Percentiles rank a stretch among this genome's conserved stretches.
Conservation (phyloP, 2,797 vertebrate species). For the Podarcis lilfordi region DNA sequence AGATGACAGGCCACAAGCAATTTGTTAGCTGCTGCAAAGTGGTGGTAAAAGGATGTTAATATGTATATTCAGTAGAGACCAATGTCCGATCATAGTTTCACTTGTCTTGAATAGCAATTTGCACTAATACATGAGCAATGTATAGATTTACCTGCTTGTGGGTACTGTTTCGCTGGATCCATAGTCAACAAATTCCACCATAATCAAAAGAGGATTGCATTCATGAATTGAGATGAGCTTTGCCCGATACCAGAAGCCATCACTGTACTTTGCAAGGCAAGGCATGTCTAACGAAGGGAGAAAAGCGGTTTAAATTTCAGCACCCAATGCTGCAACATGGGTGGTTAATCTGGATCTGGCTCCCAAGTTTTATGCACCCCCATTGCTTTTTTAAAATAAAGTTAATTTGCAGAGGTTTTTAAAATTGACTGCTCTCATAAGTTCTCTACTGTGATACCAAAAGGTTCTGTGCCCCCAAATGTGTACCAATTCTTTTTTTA, state of each 20-base stretch:
- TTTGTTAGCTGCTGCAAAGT: neutral
- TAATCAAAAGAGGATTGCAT: slow-evolving; percentile 79
- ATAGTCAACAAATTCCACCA: slow-evolving; percentile 92
- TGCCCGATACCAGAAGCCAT: slow-evolving; percentile 88
- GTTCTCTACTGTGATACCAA: no score
- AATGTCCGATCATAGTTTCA: neutral
- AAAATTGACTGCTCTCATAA: no score
- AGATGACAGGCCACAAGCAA: neutral
- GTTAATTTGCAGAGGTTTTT: no score
- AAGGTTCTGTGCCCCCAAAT: no score
- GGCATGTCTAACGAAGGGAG: slow-evolving; percentile 80
- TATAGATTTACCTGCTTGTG: slow-evolving; percentile 79
- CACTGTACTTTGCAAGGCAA: slow-evolving; percentile 90
- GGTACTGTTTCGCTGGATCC: slow-evolving; percentile 86
- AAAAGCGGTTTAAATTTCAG: neutral
- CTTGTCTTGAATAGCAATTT: neutral
- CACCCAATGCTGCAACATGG: neutral
- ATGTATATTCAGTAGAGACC: no score
- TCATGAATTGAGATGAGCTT: slow-evolving; percentile 81
- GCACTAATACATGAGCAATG: neutral
- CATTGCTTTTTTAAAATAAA: no score
- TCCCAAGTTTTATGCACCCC: no score
- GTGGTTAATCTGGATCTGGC: no score
- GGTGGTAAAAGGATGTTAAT: neutral
- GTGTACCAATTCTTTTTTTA: no score